Base-by-base conservation (phyloP, 2,113 vertebrate species). In the Planiliza haematocheilus region DNA sequence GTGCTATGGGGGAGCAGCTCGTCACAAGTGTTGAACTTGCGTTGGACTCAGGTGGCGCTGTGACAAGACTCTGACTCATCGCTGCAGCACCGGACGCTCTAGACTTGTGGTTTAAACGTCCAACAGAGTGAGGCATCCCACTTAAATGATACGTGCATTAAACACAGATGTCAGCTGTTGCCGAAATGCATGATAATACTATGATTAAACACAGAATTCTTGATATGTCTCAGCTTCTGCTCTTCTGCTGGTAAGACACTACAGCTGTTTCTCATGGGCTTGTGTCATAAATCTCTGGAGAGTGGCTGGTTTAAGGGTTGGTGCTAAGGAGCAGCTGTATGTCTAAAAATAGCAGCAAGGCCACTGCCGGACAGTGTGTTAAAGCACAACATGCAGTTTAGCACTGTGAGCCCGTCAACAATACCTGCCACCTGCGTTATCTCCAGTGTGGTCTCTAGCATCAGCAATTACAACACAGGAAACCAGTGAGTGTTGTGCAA, bases 291-390 rank as follows among this genome's bases (percentile, higher is more conserved):
- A 91, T 92, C 87, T 89, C 79, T 20, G 43, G 67, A 77, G 86
- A 83, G 81, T 74, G 82, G 77, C 83, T 88, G 85, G 69, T 86
- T 81, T 87, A 82, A 90, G 83, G 81, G 75, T 81, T 84, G 83
- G 70, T 70, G 81, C 85, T 86, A 66, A 80, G 84, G 68, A 90
- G 91, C 90, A 93, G 91, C 90, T 93, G 91, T 86, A 80, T 21
- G 8, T 79, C 88, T 91, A 93, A 90, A 92, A 89, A 93, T 92
- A 93, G 84, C 70, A 16, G 1, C 72, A 59, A 80, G 82, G 83
- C 81, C 89, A 77, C 86, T 74, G 76, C 71, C n/a, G 82, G 77
- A 90, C 90, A 66, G 70, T 17, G 30, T 49, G 77, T 81, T 81
- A 58, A 83, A 77, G 78, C 87, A 74, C 68, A 72, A 83, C 83